Base-by-base conservation (phyloP, 2,113 vertebrate genomes). In the Bothrops jararaca region DNA sequence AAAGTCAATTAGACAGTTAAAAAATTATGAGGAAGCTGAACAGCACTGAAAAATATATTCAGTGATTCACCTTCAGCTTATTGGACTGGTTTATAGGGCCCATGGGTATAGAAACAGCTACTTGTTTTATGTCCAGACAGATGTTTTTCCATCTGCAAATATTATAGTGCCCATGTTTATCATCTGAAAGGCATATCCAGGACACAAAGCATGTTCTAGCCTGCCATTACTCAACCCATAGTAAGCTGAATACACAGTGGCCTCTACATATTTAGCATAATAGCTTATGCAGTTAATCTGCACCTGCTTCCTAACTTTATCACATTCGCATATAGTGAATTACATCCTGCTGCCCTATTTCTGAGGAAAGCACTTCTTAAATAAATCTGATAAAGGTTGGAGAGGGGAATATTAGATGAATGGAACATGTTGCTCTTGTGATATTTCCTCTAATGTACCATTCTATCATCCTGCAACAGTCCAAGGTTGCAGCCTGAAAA, bases 361-460 rank as follows among this genome's bases (percentile, higher is more conserved):
- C 53, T 58, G 69, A 29, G 20, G 69, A 7, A 11, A 50, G 23
- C 3, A 58, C 9, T 50, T 12, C 50, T 85, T 92, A 85, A 92
- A 92, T 92, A 92, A 58, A 89, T 29, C 26, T 92, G 92, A 89
- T 74, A 92, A 85, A 58, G 60, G 34, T 74, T 42, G 12, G 60
- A 11, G 45, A 29, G 18, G 26, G 20, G 34, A 34, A 22, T 20
- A 69, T 7, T 57, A 23, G 92, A 57, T 12, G 26, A 89, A 50
- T 9, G 48, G 48, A 50, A 50, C 8, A n/a, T 45, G 50, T 42
- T 26, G 29, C 52, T 89, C 88, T 58, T 34, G 11, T 56, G 64
- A 80, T 85, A 57, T 48, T 85, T 89, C 64, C 5, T 89, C 22
- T 42, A 8, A 89, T 45, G 18, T 24, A 23, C 15, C n/a, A 53